Percentiles rank a stretch among this genome's conserved stretches.
Evolutionary conservation across 1,140 invertebrate genomes (phyloP).

Genomic region (Copidosoma floridanum): DNA sequence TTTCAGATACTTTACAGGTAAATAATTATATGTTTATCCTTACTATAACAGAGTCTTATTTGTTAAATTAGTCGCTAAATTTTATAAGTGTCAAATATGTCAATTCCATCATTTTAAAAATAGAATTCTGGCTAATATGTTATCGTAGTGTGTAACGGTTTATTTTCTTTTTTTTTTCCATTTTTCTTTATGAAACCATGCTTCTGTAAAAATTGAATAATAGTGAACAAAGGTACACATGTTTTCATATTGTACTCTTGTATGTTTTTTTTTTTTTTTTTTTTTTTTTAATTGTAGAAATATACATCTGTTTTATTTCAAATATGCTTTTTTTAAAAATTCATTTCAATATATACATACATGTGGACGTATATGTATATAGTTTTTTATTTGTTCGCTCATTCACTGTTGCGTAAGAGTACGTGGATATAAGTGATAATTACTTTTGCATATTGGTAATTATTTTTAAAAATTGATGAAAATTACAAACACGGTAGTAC

Average conservation of each 20-base stretch:
- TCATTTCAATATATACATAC: too few species aligned
- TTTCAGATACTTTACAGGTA: slow-evolving; percentile 55
- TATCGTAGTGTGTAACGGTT: slow-evolving; percentile 46
- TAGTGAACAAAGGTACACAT: slow-evolving; percentile 45
- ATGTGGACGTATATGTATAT: too few species aligned
- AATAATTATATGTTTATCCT: slow-evolving; percentile 54
- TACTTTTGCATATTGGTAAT: too few species aligned
- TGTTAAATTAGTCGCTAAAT: slow-evolving; percentile 55
- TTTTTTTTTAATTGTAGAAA: too few species aligned
- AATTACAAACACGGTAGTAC: too few species aligned
- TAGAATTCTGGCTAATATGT: too few species aligned
- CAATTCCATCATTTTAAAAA: slow-evolving; percentile 57
- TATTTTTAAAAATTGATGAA: too few species aligned
- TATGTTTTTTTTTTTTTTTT: too few species aligned
- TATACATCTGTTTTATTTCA: too few species aligned
- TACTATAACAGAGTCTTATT: slow-evolving; percentile 56
- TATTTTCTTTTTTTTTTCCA: too few species aligned
- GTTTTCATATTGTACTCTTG: slow-evolving; percentile 52
- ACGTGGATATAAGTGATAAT: slow-evolving; percentile 40
- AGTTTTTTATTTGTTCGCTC: slow-evolving; percentile 34
- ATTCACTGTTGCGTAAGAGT: slow-evolving; percentile 46
- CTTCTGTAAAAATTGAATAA: slow-evolving; percentile 48
- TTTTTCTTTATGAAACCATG: too few species aligned
- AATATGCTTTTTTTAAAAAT: too few species aligned
- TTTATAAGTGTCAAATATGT: slow-evolving; percentile 51